Evolutionary conservation across 1,140 invertebrate species (phyloP).

Genomic region (Micrasema longulum): DNA sequence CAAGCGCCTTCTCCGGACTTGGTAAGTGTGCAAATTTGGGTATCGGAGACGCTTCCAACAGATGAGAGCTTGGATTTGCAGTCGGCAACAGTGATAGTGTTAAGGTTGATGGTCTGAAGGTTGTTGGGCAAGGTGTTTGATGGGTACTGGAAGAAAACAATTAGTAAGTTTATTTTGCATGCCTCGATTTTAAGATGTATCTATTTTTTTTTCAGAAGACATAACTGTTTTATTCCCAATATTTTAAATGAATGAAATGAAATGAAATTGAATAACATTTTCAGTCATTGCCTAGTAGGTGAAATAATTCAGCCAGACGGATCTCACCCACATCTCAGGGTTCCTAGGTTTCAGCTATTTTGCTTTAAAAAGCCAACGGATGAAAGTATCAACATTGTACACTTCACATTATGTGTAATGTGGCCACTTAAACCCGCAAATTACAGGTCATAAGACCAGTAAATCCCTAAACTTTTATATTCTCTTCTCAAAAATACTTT

Average conservation of each 20-base stretch:
- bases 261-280: no score
- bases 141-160: slow-evolving; percentile 59
- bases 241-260: no score
- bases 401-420: neutral
- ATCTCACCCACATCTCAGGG: neutral
- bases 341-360: neutral
- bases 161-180: no score
- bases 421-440: neutral
- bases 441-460: neutral
- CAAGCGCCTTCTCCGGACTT: slow-evolving; percentile 71
- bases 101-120: slow-evolving; percentile 64
- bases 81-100: slow-evolving; percentile 59
- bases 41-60: slow-evolving; percentile 58
- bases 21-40: slow-evolving; percentile 73
- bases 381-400: neutral
- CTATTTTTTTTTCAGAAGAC: no score
- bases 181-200: no score
- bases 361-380: neutral
- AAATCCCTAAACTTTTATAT: no score
- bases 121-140: slow-evolving; percentile 58
- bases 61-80: slow-evolving; percentile 57
- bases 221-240: no score
- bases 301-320: no score
- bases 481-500: no score
- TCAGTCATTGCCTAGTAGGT: neutral